These are phyloP conservation scores for Camelus dromedarius DNA, from an alignment of 2,113 vertebrate genomes.

Conservation along the genomic window DNA sequence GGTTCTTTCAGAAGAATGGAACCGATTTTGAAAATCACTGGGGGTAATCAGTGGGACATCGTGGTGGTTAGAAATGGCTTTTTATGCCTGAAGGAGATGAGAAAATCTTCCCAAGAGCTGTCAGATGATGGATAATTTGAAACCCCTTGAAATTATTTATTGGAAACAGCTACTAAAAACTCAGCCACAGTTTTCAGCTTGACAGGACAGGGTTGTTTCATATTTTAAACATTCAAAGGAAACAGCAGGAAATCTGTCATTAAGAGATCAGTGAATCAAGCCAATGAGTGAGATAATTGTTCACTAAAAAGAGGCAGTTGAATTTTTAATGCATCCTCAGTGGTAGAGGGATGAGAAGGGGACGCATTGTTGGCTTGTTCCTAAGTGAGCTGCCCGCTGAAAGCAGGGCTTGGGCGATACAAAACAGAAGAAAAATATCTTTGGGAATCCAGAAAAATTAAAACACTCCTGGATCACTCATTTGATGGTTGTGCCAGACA, in stretches of 20 bases:
- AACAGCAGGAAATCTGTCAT: constrained; percentile 85
- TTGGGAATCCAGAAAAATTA: constrained; percentile 45
- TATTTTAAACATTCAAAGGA: constrained; percentile 86
- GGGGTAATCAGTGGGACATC: constrained; percentile 69
- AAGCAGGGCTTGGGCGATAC: background rate
- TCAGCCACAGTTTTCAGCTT: constrained; percentile 81
- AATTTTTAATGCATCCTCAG: constrained; percentile 80
- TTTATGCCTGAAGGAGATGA: constrained; percentile 83
- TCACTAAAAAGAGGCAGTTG: constrained; percentile 76
- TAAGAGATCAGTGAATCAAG: constrained; percentile 87
- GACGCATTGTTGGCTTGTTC: constrained; percentile 12
- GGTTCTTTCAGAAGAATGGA: constrained; percentile 68
- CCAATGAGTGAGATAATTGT: constrained; percentile 86
- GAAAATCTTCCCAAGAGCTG: constrained; percentile 71
- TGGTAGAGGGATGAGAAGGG: constrained; percentile 28
- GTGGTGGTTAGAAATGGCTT: constrained; percentile 71
- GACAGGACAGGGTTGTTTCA: constrained; percentile 84
- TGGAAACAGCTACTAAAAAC: constrained; percentile 82
- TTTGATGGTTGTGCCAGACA: background rate
- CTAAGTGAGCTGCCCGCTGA: background rate
- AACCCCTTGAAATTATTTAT: constrained; percentile 87
- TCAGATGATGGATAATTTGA: constrained; percentile 86
- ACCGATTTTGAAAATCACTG: constrained; percentile 71
- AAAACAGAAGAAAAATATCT: constrained; percentile 46
- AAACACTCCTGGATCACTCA: constrained; percentile 21